Base-by-base conservation (phyloP, 1,140 invertebrate species). In the Nasonia longicornis region DNA sequence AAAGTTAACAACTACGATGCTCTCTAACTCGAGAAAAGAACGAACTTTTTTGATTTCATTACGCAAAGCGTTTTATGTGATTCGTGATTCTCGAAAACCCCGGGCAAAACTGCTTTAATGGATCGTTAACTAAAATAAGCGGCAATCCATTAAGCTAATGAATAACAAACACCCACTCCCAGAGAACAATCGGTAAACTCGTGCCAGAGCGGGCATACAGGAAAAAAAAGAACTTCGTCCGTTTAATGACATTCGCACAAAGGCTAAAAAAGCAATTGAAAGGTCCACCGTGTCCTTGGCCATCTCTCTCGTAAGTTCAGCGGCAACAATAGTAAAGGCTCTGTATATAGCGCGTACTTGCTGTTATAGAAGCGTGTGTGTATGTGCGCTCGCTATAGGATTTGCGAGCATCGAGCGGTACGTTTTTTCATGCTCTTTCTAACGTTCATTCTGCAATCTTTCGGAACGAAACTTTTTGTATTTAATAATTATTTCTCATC, bases 201-300 rank as follows among this genome's bases (percentile, higher is more conserved):
- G 70, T 31, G 38, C 38, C 22, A 38, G 11, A 12, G 20, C 20
- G 0, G 58, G n/a, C 6, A 31, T 35, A 14, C 12, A 48, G 63
- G 22, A 64, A 26, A 64, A 58, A 58, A 58, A 70, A 78, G 38
- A 67, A 31, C 29, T 67, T 42, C 6, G 26, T 69, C 14, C 38
- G 29, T 29, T 64, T 79, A 48, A 79, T 79, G 38, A 67, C 35
- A 66, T 73, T 79, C 42, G 58, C 48, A 79, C 35, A 71, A 66
- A 45, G 31, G 70, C 6, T n/a, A 66, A 64, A 64, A 66, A 76
- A n/a, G 74, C 48, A 64, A 73, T 79, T 79, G 69, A 79, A 79
- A 73, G 48, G 29, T 58, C n/a, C 42, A 52, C 31, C 8, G 58
- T 48, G 70, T 73, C 78, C 78, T 79, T 79, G 78, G 22, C 70